These are phyloP conservation scores for Bubo blakistoni DNA, from an alignment of 2,113 vertebrate species.

Conservation along the genomic window DNA sequence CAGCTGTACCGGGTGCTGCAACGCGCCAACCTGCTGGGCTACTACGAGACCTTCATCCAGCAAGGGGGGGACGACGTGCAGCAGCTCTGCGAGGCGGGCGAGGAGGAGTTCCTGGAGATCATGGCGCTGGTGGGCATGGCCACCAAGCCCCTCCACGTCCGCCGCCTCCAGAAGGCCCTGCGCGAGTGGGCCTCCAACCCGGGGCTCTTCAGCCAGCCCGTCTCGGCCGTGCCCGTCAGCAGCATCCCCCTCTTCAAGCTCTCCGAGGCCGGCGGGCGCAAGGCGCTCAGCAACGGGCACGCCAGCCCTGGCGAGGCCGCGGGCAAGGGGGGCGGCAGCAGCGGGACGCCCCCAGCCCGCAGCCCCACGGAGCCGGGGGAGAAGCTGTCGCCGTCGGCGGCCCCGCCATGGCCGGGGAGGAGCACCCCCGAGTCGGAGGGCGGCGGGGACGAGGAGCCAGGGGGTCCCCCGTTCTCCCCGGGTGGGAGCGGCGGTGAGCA, in stretches of 20 bases:
- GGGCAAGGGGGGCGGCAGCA: conserved; percentile 66
- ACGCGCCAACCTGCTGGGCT: conserved; percentile 92
- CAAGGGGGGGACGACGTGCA: conserved; percentile 97
- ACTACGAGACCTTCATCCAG: conserved; percentile 99
- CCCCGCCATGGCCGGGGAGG: conserved; percentile 80
- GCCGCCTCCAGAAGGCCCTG: conserved; percentile 93
- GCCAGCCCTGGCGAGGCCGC: conserved; percentile 74
- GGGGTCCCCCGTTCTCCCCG: conserved; percentile 79
- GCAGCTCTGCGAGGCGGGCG: conserved; percentile 94
- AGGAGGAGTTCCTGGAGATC: conserved; percentile 98
- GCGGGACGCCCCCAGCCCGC: conserved; percentile 76
- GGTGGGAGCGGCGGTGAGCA: conserved; percentile 21
- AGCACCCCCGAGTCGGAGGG: conserved; percentile 85
- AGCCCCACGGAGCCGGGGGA: conserved; percentile 90
- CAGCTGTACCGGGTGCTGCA: conserved; percentile 97
- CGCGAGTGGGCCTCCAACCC: conserved; percentile 96
- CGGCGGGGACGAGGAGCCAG: conserved; percentile 79
- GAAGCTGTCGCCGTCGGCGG: conserved; percentile 82
- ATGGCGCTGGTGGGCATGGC: conserved; percentile 99
- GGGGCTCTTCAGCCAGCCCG: conserved; percentile 89
- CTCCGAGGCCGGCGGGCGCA: conserved; percentile 80
- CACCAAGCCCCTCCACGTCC: conserved; percentile 95
- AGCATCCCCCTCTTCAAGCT: conserved; percentile 93
- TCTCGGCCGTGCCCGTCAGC: conserved; percentile 81
- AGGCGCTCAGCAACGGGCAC: conserved; percentile 85